Conservation (phyloP, 2,888 invertebrate species). For the Micoletzkya japonica region DNA sequence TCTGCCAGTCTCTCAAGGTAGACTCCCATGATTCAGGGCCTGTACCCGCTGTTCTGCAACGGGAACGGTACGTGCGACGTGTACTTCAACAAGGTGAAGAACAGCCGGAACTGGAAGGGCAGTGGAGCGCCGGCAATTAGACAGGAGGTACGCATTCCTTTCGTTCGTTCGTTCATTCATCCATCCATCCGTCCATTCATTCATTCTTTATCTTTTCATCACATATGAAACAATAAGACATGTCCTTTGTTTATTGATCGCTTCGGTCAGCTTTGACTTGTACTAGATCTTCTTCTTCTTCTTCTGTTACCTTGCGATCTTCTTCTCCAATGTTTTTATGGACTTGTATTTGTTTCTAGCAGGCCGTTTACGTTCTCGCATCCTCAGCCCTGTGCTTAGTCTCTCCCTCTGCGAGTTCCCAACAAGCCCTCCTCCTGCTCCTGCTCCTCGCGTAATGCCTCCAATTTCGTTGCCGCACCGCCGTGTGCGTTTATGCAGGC, state of each 20-base stretch:
- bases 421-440: no score
- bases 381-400: no score
- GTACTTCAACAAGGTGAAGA: conserved; percentile 43
- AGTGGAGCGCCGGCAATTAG: conserved; percentile 44
- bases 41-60: conserved; percentile 78
- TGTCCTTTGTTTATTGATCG: not conserved
- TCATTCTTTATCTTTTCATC: no score
- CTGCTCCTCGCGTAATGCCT: no score
- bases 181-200: no score
- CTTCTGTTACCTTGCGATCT: not conserved
- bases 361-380: no score
- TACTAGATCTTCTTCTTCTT: not conserved
- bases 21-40: conserved; percentile 69
- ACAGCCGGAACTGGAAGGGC: conserved; percentile 40
- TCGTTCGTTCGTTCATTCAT: not conserved
- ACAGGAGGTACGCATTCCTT: conserved; percentile 30
- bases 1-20: no score
- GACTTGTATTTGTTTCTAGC: no score
- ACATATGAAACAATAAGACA: no score
- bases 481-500: no score
- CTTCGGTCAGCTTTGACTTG: not conserved
- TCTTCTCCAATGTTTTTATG: conserved; percentile 21
- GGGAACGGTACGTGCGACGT: conserved; percentile 57
- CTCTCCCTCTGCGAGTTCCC: no score
- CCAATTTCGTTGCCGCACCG: no score